Percentiles rank a stretch among this genome's conserved stretches.
phyloP scores from a whole-genome alignment of 1,140 invertebrate genomes.

The Phthorimaea operculella region DNA sequence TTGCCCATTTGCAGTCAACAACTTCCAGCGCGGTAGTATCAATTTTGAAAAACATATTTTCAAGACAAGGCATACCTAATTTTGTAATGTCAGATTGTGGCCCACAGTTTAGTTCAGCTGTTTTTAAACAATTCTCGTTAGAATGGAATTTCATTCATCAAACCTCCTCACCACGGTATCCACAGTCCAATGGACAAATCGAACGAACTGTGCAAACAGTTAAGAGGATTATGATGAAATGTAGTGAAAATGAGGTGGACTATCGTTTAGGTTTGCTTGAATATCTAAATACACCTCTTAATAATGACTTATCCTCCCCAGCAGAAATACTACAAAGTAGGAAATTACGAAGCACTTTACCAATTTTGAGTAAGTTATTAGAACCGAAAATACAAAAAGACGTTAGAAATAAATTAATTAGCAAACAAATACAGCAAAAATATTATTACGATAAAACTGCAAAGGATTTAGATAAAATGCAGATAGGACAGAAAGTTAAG shows the following conservation, averaged over 20 bases:
- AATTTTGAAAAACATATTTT: no score
- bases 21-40: no score
- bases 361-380: background rate
- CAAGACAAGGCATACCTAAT: no score
- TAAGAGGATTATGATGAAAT: constrained; percentile 31
- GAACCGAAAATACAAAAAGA: constrained; percentile 7
- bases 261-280: constrained; percentile 23
- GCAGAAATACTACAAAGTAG: constrained; percentile 10
- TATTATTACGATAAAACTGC: constrained; percentile 6
- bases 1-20: no score
- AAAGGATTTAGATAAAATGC: background rate
- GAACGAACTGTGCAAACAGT: constrained; percentile 32
- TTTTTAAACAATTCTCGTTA: no score
- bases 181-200: constrained; percentile 54
- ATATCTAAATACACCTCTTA: constrained; percentile 25
- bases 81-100: no score
- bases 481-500: constrained; percentile 8
- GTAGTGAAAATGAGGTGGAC: constrained; percentile 15
- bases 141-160: no score
- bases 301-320: constrained; percentile 10
- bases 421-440: constrained; percentile 4
- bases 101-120: no score
- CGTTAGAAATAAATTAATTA: background rate
- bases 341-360: constrained; percentile 7
- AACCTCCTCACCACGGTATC: no score